Percentiles rank a stretch among this genome's conserved stretches.
Conservation (phyloP, 2,888 invertebrate species). For the Corbicula japonica region DNA sequence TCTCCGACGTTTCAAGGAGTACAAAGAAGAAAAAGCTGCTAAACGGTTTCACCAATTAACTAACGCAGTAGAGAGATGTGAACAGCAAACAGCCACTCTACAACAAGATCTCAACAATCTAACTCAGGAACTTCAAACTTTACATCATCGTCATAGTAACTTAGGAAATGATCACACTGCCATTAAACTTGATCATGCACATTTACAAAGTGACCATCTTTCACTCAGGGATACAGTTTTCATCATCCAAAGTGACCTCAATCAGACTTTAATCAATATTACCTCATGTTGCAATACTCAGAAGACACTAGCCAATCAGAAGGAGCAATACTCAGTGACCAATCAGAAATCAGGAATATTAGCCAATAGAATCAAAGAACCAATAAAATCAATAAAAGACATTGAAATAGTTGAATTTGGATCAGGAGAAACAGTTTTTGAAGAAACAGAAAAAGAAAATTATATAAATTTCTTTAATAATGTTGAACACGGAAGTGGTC, state of each 20-base stretch:
- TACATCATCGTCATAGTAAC: slow-evolving; percentile 14
- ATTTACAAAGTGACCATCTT: slow-evolving; percentile 11
- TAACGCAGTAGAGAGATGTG: slow-evolving; percentile 54
- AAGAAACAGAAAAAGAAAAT: slow-evolving; percentile 42
- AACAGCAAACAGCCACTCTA: slow-evolving; percentile 24
- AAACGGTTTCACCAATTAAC: slow-evolving; percentile 68
- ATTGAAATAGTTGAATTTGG: slow-evolving; percentile 66
- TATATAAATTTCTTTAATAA: slow-evolving; percentile 1
- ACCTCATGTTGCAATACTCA: slow-evolving; percentile 48
- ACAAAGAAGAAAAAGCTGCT: slow-evolving; percentile 69
- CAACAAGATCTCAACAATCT: slow-evolving; percentile 44
- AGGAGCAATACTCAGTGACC: slow-evolving; percentile 36
- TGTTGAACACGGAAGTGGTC: slow-evolving; percentile 35
- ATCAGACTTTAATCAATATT: slow-evolving; percentile 28
- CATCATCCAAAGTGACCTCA: slow-evolving; percentile 33
- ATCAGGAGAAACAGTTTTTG: slow-evolving; percentile 58
- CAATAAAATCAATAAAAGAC: slow-evolving; percentile 19
- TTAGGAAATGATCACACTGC: neutral
- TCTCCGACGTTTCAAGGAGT: slow-evolving; percentile 52
- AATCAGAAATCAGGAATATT: slow-evolving; percentile 31
- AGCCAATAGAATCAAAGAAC: slow-evolving; percentile 5
- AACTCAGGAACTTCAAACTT: slow-evolving; percentile 41
- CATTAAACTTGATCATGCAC: no score
- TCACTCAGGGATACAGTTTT: slow-evolving; percentile 40
- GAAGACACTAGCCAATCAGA: slow-evolving; percentile 21